Base-by-base conservation (phyloP, 2,797 vertebrate genomes). In the Chaetodon trifasciatus region DNA sequence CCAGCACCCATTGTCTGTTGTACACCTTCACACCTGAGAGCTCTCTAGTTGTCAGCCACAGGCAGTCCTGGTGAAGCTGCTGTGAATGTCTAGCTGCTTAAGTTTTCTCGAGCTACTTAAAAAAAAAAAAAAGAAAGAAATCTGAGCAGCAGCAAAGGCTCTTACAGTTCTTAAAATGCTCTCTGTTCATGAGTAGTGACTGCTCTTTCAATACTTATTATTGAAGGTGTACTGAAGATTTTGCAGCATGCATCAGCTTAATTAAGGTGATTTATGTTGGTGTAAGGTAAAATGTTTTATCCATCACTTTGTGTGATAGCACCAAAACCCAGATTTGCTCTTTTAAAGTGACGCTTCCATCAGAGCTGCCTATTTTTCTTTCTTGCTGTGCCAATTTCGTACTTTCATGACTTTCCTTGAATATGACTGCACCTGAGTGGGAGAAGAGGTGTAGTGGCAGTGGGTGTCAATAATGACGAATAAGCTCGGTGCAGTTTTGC, bases 11-110 rank as follows among this genome's bases (percentile, higher is more conserved):
- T 50, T 53, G 32, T 44, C 49, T 0, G 8, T 21, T 17, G 44
- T 7, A 44, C 37, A 57, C 6, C 16, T 32, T 53, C 55, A 62
- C 49, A 70, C 61, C 53, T 71, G 52, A 62, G 55, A 76, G 66
- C 61, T 61, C 8, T 39, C 46, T 57, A 0, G n/a, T 52, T 16
- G 17, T 58, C 37, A 37, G 70, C 46, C 23, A 19, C 32, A 50
- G 50, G 70, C 44, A 21, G 46, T 19, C 1, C 47, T 35, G 46
- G 10, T 58, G 47, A 50, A 24, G 66, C 44, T 60, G 39, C 46
- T 65, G 66, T 44, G 28, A 61, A 44, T 35, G 42, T 52, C 21
- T 24, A 8, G 28, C 52, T 55, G 44, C 13, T 24, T 23, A 23
- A 37, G 42, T 58, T n/a, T 58, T 58, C 40, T 23, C 2, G 12